phyloP scores from a whole-genome alignment of 2,113 vertebrate species.

The Tichodroma muraria region DNA sequence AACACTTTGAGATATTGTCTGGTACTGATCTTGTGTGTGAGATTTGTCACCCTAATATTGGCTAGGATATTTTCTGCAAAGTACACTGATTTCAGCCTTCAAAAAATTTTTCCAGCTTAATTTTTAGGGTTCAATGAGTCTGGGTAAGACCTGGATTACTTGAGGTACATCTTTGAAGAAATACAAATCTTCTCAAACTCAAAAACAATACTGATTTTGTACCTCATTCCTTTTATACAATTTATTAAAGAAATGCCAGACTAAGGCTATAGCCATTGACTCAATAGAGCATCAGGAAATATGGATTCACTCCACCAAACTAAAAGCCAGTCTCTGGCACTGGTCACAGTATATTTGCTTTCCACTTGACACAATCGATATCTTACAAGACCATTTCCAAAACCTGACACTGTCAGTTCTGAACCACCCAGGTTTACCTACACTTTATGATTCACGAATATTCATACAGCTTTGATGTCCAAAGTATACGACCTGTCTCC shows the following conservation, averaged over 20 bases:
- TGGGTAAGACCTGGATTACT: neutral
- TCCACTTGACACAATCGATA: neutral
- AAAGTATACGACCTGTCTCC: neutral
- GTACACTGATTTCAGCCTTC: neutral
- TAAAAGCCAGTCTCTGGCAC: neutral
- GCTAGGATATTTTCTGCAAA: neutral
- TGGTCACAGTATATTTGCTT: neutral
- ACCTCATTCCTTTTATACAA: neutral
- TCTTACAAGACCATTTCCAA: neutral
- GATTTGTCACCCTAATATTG: neutral
- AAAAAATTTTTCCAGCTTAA: neutral
- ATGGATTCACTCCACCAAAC: neutral
- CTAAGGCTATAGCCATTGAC: neutral
- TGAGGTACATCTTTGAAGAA: neutral
- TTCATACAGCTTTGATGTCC: neutral
- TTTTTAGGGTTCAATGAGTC: neutral
- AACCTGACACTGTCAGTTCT: fast-evolving
- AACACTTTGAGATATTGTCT: neutral
- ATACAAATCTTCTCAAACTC: neutral
- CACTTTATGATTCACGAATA: neutral
- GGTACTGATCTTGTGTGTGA: neutral
- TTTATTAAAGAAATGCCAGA: neutral
- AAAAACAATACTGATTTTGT: neutral
- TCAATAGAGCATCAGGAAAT: neutral
- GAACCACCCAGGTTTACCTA: neutral